Conservation (phyloP, 1,140 invertebrate genomes). For the Temnothorax nylanderi region DNA sequence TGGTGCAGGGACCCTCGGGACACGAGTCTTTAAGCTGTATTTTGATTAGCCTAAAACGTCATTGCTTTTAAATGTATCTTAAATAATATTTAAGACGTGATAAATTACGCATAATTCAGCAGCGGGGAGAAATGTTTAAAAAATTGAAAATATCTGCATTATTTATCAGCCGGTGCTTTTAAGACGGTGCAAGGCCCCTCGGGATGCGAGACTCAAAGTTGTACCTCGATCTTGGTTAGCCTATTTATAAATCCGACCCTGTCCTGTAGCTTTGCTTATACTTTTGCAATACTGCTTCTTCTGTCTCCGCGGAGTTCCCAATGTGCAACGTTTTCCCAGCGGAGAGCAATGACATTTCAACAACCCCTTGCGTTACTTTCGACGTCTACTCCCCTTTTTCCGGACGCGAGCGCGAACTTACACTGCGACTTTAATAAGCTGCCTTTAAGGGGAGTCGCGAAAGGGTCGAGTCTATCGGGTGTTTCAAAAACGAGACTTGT, state of each 20-base stretch:
- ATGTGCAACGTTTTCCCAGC: background rate
- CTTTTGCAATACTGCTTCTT: background rate
- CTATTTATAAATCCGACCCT: conserved; percentile 25
- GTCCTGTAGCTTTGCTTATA: conserved; percentile 1
- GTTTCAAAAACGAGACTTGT: background rate
- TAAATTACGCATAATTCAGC: conserved; percentile 15
- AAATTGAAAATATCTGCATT: conserved; percentile 19
- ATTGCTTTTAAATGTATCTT: background rate
- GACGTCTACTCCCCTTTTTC: background rate
- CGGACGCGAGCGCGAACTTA: background rate
- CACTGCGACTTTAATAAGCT: conserved; percentile 48
- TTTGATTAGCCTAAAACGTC: background rate
- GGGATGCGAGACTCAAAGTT: background rate
- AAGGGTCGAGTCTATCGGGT: background rate
- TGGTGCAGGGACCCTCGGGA: background rate
- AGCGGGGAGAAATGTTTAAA: conserved; percentile 18
- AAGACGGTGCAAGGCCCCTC: background rate
- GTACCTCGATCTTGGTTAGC: background rate
- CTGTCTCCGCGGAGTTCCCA: conserved; percentile 2
- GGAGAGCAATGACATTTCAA: background rate
- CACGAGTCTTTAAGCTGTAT: background rate
- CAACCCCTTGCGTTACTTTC: background rate
- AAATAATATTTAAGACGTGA: background rate
- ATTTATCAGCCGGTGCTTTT: conserved; percentile 14
- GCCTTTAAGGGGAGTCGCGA: background rate